Conservation (phyloP, 2,797 vertebrate genomes). For the Tympanoctomys barrerae region DNA sequence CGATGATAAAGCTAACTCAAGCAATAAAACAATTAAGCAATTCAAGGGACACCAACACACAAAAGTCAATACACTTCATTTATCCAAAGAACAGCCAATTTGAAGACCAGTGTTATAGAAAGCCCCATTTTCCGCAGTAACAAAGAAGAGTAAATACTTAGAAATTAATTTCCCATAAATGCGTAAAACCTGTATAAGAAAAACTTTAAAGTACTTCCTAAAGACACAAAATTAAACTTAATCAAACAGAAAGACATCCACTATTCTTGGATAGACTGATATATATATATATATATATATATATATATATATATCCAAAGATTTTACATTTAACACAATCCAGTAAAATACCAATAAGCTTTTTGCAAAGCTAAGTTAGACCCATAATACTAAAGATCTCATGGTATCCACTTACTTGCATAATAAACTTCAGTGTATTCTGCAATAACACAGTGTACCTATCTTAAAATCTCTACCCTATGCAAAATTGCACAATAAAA, state of each 20-base stretch:
- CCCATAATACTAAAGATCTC: constrained; percentile 38
- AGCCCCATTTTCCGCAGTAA: constrained; percentile 41
- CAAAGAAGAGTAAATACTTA: constrained; percentile 60
- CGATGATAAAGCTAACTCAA: constrained; percentile 53
- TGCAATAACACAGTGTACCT: constrained; percentile 1
- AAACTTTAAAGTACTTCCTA: neutral
- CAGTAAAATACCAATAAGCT: constrained; percentile 24
- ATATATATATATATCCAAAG: neutral
- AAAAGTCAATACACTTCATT: constrained; percentile 53
- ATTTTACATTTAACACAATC: constrained; percentile 22
- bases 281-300: neutral
- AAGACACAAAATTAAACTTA: constrained; percentile 50
- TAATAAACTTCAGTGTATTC: constrained; percentile 8
- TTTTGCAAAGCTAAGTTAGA: constrained; percentile 36
- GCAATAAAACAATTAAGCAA: constrained; percentile 51
- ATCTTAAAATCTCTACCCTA: neutral
- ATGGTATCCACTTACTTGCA: neutral
- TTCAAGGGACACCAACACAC: neutral
- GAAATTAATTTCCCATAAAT: constrained; percentile 60
- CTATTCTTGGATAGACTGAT: constrained; percentile 44
- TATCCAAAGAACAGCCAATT: constrained; percentile 52
- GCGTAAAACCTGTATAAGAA: constrained; percentile 29
- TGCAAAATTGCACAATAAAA: constrained; percentile 53
- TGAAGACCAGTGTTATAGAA: constrained; percentile 41
- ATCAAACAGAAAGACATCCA: constrained; percentile 11